Evolutionary conservation across 2,797 vertebrate species (phyloP), one percentile per base, ranked within the genome.

Genomic region (Anguilla anguilla): DNA sequence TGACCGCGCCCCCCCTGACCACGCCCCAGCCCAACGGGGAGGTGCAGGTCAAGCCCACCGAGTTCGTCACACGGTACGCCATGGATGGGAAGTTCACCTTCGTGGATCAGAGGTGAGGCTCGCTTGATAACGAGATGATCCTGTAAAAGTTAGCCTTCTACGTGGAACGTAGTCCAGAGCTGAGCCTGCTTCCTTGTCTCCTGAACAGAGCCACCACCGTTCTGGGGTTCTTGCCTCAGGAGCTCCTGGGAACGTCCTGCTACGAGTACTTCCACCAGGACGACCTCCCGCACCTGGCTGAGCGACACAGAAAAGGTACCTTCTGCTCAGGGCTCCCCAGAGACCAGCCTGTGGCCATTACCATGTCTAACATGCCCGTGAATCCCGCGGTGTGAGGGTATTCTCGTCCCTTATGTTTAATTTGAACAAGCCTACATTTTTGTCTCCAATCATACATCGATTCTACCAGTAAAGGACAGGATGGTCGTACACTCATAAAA

Each of bases 181-280:
- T 39, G 39, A 39, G 39, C 39, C 39, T 39, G 39, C 39, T 39
- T 39, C 39, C 39, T 39, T 39, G 39, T 39, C 39, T 39, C 51
- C 51, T 51, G 51, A 10, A 90, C 94, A 99, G 98, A 87, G 97
- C 97, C 10, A 99, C 98, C 88, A 97, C 97, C 83, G 92, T 99
- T 94, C 96, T 99, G 88, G 98, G 98, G 72, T 99, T 98, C 93
- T 95, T 99, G 90, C 98, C 98, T 59, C 98, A 99, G 95, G 98
- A 99, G 89, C 94, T 99, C 86, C 96, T 99, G 53, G 98, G 98
- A 91, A 98, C 98, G 17, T 99, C 97, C 7, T 99, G 98, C 94
- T 99, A 99, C 17, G 98, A 99, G 90, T 99, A 99, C 94, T 98
- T 98, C 95, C 98, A 99, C 94, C 97, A 98, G 93, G 97, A 99